These are phyloP conservation scores for Athene cunicularia DNA, from an alignment of 2,113 vertebrate species.

Conservation along the genomic window DNA sequence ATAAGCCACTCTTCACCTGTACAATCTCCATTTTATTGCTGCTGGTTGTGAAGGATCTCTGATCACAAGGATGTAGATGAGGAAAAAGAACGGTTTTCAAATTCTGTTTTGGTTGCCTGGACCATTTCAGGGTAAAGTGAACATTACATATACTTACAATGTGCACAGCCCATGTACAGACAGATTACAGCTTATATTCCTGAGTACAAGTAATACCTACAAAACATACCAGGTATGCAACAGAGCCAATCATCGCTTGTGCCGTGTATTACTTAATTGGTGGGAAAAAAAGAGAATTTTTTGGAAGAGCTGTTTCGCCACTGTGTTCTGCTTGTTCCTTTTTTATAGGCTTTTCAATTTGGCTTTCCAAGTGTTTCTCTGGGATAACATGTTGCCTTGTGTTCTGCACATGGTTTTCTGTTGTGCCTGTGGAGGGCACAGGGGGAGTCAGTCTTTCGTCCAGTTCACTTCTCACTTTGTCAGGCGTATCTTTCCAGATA, in stretches of 20 bases:
- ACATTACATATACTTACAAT: constrained; percentile 29
- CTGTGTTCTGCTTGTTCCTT: not conserved
- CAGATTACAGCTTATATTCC: constrained; percentile 45
- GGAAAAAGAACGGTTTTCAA: not conserved
- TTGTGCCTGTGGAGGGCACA: not conserved
- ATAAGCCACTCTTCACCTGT: not conserved
- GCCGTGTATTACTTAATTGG: constrained; percentile 44
- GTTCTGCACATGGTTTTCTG: not conserved
- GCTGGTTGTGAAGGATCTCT: constrained; percentile 4
- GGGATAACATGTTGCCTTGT: not conserved
- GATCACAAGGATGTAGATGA: not conserved
- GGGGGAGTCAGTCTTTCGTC: constrained; percentile 2
- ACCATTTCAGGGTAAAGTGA: constrained; percentile 4
- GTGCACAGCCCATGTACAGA: constrained; percentile 14
- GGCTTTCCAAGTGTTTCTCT: not conserved
- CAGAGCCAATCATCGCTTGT: not conserved
- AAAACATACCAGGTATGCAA: constrained; percentile 14
- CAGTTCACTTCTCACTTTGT: constrained; percentile 15
- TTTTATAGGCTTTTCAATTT: constrained; percentile 1
- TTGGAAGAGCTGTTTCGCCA: constrained; percentile 14
- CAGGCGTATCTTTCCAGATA: not conserved
- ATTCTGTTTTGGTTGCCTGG: not conserved
- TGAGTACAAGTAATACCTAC: constrained; percentile 45
- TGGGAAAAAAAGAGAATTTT: constrained; percentile 37
- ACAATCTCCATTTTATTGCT: constrained; percentile 61